Percentiles rank a stretch among this genome's conserved stretches.
Evolutionary conservation across 2,113 vertebrate species (phyloP).

Genomic region (Podocnemis expansa): DNA sequence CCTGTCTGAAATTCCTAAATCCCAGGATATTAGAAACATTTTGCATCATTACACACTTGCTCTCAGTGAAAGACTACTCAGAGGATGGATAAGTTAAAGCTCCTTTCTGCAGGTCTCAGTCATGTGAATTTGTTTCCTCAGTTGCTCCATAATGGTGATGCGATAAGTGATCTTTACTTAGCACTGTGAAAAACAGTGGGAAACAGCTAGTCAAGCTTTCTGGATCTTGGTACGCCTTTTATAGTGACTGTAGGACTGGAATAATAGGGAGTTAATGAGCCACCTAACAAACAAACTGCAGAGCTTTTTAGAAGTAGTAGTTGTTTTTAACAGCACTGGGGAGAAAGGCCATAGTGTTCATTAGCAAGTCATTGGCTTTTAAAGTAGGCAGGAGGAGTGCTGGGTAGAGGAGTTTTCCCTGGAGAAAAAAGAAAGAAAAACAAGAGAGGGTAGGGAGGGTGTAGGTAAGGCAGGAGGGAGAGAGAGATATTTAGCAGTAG

Average conservation of each 20-base stretch:
- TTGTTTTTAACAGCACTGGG: not conserved
- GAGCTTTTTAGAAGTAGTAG: not conserved
- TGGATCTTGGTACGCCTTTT: not conserved
- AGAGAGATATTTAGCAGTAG: not conserved
- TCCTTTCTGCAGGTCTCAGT: not conserved
- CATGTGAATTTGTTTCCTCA: not conserved
- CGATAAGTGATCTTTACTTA: not conserved
- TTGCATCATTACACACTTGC: not conserved
- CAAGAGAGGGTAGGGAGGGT: not conserved
- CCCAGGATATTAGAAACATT: not conserved
- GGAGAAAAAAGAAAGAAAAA: conserved; percentile 33
- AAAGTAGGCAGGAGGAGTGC: conserved; percentile 6
- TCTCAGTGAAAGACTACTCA: not conserved
- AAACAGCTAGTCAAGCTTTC: not conserved
- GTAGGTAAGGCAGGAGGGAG: not conserved
- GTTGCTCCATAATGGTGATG: conserved; percentile 19
- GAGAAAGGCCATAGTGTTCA: conserved; percentile 35
- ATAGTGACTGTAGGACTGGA: not conserved
- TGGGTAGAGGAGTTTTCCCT: conserved; percentile 37
- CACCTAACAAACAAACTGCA: conserved; percentile 31
- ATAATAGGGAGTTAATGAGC: conserved; percentile 17
- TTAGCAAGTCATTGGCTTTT: conserved; percentile 31
- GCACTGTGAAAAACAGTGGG: not conserved
- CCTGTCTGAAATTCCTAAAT: not conserved
- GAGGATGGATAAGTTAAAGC: not conserved